These are phyloP conservation scores for Chloroceryle inda DNA, from an alignment of 2,797 vertebrate species.

Conservation along the genomic window DNA sequence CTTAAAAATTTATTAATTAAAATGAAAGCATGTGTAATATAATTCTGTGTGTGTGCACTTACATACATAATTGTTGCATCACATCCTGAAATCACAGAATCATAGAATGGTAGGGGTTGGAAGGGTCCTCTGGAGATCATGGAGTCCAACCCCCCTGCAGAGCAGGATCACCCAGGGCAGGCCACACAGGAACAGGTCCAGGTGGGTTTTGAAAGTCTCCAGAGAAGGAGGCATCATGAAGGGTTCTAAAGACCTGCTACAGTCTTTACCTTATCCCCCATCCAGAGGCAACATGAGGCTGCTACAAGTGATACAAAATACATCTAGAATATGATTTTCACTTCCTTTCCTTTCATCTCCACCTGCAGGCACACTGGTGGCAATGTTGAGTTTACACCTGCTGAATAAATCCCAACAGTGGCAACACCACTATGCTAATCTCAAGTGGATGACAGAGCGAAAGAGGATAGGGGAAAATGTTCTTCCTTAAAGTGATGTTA, in stretches of 20 bases:
- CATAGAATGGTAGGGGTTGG: too few species aligned
- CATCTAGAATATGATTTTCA: not conserved
- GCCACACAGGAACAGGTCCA: too few species aligned
- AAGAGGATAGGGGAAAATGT: not conserved
- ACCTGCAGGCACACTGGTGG: not conserved
- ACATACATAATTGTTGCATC: not conserved
- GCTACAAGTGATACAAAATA: not conserved
- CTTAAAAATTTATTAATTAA: not conserved
- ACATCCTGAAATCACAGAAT: not conserved
- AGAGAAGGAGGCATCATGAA: not conserved
- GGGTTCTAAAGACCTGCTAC: not conserved
- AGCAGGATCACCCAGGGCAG: too few species aligned
- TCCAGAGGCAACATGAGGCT: fast-evolving
- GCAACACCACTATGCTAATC: not conserved
- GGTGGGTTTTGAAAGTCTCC: too few species aligned
- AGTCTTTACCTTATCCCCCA: not conserved
- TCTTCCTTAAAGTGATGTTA: not conserved
- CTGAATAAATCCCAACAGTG: not conserved
- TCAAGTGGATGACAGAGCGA: not conserved
- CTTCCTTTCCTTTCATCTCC: not conserved
- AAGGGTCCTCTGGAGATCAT: too few species aligned
- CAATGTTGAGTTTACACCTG: not conserved
- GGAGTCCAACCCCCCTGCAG: too few species aligned
- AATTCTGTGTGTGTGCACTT: not conserved
- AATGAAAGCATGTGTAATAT: not conserved